Base-by-base conservation (phyloP, 2,888 invertebrate genomes). In the Idaea straminata region DNA sequence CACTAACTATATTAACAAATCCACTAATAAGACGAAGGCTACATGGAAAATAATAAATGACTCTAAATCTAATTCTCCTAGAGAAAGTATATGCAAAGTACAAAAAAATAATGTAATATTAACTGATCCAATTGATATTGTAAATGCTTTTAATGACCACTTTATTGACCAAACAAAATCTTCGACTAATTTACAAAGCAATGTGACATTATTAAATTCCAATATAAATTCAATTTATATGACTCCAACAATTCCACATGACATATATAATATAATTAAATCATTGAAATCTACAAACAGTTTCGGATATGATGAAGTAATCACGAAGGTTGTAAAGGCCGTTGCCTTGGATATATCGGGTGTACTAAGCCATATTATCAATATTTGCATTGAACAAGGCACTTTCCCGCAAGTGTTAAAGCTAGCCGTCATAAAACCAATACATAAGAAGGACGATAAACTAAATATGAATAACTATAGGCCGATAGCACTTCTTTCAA, bases 271-370 rank as follows among this genome's bases (percentile, higher is more conserved):
- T 59, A 71, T 25, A 2, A 25, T 25, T 25, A 25, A 25, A 25
- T 25, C 25, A 25, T 25, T 25, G 25, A 25, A 25, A 63, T 69
- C 62, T 35, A 64, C 66, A 2, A 68, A 66, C 15, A 70, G 67
- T 47, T 59, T 62, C 0, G 69, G 71, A 2, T 65, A 65, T 62
- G 71, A 71, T 61, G 65, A 62, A 5, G 59, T 71, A 25, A 38
- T 16, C 13, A 65, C 67, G 0, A 63, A 64, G 36, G 63, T 69
- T n/a, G 0, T 71, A 35, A 71, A 71, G 65, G 61, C 36, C 3
- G 61, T 61, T 36, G 36, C 61, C 5, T n/a, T 15, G 0, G 16
- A 4, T 35, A 61, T 61, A 38, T 34, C 61, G 7, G 10, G 35
- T 61, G 61, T 61, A 15, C 15, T 61, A 25, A 38, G 61, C 15